Percentiles rank a stretch among this genome's conserved stretches.
These are phyloP conservation scores for Neopelma chrysocephalum DNA, from an alignment of 2,797 vertebrate species.

Conservation along the genomic window DNA sequence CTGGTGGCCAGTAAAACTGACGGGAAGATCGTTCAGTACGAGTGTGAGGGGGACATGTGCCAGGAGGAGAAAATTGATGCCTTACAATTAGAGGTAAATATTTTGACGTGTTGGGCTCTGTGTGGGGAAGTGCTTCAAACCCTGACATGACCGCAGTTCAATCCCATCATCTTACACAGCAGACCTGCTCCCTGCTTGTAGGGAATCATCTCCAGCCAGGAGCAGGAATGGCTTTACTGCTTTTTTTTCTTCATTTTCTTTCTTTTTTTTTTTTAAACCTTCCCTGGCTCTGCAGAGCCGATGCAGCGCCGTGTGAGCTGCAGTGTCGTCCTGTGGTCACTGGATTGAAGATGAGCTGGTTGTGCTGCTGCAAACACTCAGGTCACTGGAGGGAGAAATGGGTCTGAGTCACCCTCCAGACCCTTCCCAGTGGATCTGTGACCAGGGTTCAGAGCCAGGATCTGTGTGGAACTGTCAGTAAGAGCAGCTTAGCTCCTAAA, in stretches of 20 bases:
- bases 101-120: not conserved
- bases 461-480: not conserved
- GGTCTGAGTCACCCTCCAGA: not conserved
- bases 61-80: slow-evolving; percentile 97
- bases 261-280: not conserved
- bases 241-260: not conserved
- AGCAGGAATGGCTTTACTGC: not conserved
- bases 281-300: slow-evolving; percentile 30
- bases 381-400: not conserved
- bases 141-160: not conserved
- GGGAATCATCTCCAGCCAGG: slow-evolving; percentile 13
- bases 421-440: not conserved
- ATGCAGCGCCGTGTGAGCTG: slow-evolving; percentile 26
- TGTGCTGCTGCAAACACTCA: not conserved
- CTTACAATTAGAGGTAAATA: slow-evolving; percentile 91
- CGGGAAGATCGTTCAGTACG: slow-evolving; percentile 97
- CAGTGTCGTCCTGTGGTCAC: not conserved
- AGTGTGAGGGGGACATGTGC: slow-evolving; percentile 94
- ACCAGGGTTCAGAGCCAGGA: not conserved
- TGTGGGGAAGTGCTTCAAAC: not conserved
- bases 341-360: not conserved
- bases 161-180: slow-evolving; percentile 18
- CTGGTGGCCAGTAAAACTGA: slow-evolving; percentile 97
- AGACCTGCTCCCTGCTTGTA: not conserved
- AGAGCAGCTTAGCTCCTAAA: not conserved